Conservation (phyloP, 2,113 vertebrate genomes). For the Anhinga rufa region DNA sequence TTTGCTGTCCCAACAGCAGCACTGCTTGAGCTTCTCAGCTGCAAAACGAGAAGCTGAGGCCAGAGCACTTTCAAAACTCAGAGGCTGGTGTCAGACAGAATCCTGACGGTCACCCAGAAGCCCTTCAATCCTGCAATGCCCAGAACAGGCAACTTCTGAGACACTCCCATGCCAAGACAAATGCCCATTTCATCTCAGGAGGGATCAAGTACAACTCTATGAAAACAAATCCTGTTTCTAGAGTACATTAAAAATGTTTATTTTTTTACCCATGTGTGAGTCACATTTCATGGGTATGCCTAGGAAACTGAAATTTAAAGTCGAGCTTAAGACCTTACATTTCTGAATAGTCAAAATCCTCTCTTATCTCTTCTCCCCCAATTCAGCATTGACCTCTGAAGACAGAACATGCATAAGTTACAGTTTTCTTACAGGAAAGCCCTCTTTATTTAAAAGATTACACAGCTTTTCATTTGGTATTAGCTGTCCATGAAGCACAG, state of each 20-base stretch:
- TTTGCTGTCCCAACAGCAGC: neutral
- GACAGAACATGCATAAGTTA: neutral
- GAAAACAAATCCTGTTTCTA: neutral
- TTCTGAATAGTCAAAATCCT: neutral
- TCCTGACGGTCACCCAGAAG: neutral
- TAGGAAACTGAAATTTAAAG: neutral
- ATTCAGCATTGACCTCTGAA: neutral
- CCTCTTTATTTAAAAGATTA: neutral
- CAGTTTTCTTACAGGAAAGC: rapidly evolving
- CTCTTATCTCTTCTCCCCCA: neutral
- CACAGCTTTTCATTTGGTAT: neutral
- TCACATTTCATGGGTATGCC: neutral
- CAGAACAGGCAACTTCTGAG: neutral
- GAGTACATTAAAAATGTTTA: neutral
- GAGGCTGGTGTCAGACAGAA: neutral
- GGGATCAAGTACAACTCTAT: neutral
- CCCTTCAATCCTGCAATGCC: neutral
- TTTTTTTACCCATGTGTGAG: neutral
- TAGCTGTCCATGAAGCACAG: neutral
- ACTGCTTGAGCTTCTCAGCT: neutral
- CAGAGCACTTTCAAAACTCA: neutral
- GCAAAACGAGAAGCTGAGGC: neutral
- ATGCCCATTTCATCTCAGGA: neutral
- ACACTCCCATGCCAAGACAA: neutral
- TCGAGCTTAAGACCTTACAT: neutral